Conservation (phyloP, 2,113 vertebrate genomes). For the Platysternon megacephalum region DNA sequence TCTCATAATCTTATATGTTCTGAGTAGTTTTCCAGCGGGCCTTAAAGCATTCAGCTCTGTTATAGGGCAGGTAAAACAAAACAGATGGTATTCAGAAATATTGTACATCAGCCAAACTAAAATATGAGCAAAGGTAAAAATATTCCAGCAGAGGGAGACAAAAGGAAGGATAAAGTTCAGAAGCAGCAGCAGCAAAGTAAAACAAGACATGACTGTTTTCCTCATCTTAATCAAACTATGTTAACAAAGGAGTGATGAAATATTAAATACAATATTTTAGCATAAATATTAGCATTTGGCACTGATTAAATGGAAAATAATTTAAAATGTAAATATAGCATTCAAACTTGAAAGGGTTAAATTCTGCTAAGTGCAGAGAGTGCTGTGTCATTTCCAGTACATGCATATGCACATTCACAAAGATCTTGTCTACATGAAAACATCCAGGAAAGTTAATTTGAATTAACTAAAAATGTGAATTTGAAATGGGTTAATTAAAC, state of each 20-base stretch:
- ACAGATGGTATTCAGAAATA: not conserved
- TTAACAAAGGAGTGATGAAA: not conserved
- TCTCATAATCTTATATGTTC: not conserved
- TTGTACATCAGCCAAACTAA: not conserved
- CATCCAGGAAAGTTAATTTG: not conserved
- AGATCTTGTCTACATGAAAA: not conserved
- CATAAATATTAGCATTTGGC: not conserved
- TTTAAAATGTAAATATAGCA: not conserved
- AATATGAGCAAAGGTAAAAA: not conserved
- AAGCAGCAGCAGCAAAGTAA: not conserved
- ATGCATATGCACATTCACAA: not conserved
- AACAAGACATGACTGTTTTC: not conserved
- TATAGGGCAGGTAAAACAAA: not conserved
- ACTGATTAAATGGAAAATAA: not conserved
- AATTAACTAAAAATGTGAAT: not conserved
- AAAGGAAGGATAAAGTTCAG: not conserved
- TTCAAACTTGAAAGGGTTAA: not conserved
- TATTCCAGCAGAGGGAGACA: slow-evolving; percentile 66
- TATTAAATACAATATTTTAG: not conserved
- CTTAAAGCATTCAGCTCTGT: not conserved
- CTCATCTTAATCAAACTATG: rapidly evolving
- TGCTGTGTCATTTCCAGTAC: not conserved
- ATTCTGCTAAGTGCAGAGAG: not conserved
- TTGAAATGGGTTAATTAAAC: not conserved
- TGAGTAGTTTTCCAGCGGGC: not conserved